Percentiles rank a stretch among this genome's conserved stretches.
Conservation (phyloP, 1,140 invertebrate species). For the Euglossa dilemma region DNA sequence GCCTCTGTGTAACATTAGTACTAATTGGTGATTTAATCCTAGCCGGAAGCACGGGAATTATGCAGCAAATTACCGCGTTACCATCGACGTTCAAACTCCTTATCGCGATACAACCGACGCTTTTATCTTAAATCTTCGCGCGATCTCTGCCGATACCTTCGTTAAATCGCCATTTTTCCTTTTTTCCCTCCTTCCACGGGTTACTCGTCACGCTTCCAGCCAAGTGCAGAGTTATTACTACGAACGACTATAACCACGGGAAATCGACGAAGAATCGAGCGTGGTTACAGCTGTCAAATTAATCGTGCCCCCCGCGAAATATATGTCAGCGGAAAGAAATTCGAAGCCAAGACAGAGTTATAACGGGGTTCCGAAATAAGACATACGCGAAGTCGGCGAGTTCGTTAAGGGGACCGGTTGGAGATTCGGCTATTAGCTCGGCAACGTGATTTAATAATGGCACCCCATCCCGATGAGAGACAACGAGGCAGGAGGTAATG, state of each 20-base stretch:
- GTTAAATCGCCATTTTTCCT: constrained; percentile 9
- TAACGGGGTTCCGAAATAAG: background rate
- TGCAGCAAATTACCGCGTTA: constrained; percentile 41
- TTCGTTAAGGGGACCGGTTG: constrained; percentile 1
- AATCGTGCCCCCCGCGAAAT: no score
- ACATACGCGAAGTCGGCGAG: background rate
- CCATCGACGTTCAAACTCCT: constrained; percentile 34
- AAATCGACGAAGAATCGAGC: background rate
- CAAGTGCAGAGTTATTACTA: background rate
- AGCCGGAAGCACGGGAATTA: constrained; percentile 39
- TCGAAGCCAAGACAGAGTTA: background rate
- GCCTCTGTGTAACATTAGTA: constrained; percentile 24
- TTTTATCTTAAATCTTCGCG: constrained; percentile 20
- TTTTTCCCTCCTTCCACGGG: background rate
- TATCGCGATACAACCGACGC: constrained; percentile 21
- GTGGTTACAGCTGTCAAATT: no score
- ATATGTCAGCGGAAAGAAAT: no score
- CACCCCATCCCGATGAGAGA: background rate
- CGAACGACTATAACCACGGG: background rate
- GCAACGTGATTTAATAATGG: constrained; percentile 15
- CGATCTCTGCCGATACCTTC: constrained; percentile 4
- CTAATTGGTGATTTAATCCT: constrained; percentile 61
- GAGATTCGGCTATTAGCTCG: constrained; percentile 14
- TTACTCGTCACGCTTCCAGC: background rate
- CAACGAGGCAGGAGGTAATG: constrained; percentile 12